Evolutionary conservation across 2,888 invertebrate species (phyloP).

Genomic region (Salpingus planirostris): DNA sequence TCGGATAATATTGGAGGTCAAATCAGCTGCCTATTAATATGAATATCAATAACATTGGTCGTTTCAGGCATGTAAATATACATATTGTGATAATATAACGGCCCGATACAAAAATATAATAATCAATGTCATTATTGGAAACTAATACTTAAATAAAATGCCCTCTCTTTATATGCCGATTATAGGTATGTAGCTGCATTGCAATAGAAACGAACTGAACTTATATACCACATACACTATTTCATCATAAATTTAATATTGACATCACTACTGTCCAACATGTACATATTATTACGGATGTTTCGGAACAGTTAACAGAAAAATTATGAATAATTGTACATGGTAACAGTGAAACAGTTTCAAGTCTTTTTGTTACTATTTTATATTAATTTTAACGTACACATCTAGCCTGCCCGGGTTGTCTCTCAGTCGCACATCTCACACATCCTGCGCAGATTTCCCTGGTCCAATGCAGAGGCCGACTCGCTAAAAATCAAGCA

Average conservation of each 20-base stretch:
- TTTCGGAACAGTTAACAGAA: slow-evolving; percentile 1
- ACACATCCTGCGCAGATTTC: slow-evolving; percentile 30
- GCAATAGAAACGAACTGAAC: slow-evolving; percentile 37
- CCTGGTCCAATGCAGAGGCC: no score
- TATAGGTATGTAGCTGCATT: no score
- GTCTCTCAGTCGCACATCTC: slow-evolving; percentile 41
- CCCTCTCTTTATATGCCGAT: no score
- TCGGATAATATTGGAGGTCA: no score
- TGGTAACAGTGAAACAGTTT: slow-evolving; percentile 10
- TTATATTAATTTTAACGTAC: slow-evolving; percentile 21
- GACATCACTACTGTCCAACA: slow-evolving; percentile 17
- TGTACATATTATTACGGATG: slow-evolving; percentile 5
- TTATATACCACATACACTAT: slow-evolving; percentile 38
- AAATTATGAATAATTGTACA: slow-evolving; percentile 5
- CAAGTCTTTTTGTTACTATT: slow-evolving; percentile 16
- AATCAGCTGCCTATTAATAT: no score
- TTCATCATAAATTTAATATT: slow-evolving; percentile 28
- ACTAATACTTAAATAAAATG: no score
- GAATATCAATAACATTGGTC: no score
- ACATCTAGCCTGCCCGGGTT: slow-evolving; percentile 45
- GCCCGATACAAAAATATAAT: no score
- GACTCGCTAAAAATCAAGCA: no score
- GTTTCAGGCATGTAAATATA: no score
- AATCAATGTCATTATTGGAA: no score
- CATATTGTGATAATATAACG: no score